A percentile compares a stretch with the other conserved stretches of the same genome.
Conservation (phyloP, 2,797 vertebrate genomes). For the Otolemur crassicaudatus region DNA sequence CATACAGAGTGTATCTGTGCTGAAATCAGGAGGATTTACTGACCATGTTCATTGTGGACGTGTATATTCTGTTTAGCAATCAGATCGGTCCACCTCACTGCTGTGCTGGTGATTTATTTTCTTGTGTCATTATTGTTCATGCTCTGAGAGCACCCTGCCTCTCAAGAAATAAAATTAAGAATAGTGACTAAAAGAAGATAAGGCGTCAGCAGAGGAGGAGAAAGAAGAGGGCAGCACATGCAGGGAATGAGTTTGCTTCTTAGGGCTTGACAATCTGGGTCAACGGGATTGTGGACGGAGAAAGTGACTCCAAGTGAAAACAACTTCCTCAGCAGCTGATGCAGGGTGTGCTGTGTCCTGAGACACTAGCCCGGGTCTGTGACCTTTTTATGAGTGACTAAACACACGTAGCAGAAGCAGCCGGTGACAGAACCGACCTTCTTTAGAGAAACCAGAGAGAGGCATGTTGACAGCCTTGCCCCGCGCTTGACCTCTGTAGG, state of each 20-base stretch:
- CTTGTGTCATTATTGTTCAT: too few relatives aligned
- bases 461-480: neutral
- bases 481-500: neutral
- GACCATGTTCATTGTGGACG: neutral
- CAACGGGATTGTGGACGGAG: neutral
- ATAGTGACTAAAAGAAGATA: neutral
- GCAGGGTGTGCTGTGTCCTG: too few relatives aligned
- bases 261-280: neutral
- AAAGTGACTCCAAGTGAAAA: neutral
- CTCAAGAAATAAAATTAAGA: neutral
- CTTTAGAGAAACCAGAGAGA: neutral
- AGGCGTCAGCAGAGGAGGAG: too few relatives aligned
- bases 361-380: neutral
- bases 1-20: neutral
- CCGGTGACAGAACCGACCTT: neutral
- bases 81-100: neutral
- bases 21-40: neutral
- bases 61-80: neutral
- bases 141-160: neutral
- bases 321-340: too few relatives aligned
- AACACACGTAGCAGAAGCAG: neutral
- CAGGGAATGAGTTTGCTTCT: neutral
- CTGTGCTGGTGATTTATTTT: neutral
- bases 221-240: too few relatives aligned
- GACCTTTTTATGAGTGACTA: neutral